A percentile compares a stretch with the other conserved stretches of the same genome.
These are phyloP conservation scores for Graphium colonna DNA, from an alignment of 2,888 invertebrate species.

Conservation along the genomic window DNA sequence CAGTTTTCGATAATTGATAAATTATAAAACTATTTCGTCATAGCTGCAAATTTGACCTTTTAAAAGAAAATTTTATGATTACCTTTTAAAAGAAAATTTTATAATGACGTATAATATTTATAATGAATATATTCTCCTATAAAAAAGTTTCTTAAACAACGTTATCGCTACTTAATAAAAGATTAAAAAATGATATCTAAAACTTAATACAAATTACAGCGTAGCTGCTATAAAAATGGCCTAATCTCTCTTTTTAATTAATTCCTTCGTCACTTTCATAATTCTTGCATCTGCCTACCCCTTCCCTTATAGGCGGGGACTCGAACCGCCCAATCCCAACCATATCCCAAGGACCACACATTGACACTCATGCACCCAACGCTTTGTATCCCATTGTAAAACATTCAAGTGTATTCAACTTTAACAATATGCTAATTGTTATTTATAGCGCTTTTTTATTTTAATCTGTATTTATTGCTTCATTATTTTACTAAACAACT, in stretches of 20 bases:
- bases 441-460: conserved; percentile 5
- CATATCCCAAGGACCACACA: not conserved
- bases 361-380: not conserved
- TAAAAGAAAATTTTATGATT: too few relatives aligned
- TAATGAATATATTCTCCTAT: too few relatives aligned
- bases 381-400: not conserved
- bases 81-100: too few relatives aligned
- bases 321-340: conserved; percentile 3
- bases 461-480: not conserved
- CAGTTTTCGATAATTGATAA: too few relatives aligned
- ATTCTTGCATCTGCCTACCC: conserved; percentile 16
- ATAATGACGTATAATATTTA: too few relatives aligned
- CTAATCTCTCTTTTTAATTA: not conserved
- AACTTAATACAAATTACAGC: too few relatives aligned
- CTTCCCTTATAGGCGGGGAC: conserved; percentile 14
- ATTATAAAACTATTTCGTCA: too few relatives aligned
- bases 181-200: too few relatives aligned
- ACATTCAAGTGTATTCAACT: not conserved
- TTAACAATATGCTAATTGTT: conserved; percentile 4
- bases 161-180: too few relatives aligned
- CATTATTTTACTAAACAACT: not conserved
- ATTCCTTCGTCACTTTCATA: not conserved
- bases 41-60: too few relatives aligned
- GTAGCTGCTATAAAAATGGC: too few relatives aligned
- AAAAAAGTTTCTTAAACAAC: too few relatives aligned